Percentiles rank a stretch among this genome's conserved stretches.
phyloP scores from a whole-genome alignment of 1,140 invertebrate species.

The Apis laboriosa region DNA sequence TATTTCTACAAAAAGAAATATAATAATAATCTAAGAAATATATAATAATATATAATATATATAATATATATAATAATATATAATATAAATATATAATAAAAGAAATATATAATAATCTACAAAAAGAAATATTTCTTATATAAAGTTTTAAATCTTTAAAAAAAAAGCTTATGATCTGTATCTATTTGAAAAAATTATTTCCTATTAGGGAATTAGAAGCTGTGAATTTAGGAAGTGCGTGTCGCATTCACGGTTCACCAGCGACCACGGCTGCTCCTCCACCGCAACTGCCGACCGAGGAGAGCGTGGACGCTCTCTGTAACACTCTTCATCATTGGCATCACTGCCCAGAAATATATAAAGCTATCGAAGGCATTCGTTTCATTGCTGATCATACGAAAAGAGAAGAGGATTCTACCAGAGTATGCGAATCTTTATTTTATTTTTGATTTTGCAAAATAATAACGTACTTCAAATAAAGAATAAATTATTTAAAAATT shows the following conservation, averaged over 20 bases:
- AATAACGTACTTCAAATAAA: neutral
- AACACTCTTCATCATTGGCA: constrained; percentile 86
- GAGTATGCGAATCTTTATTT: constrained; percentile 81
- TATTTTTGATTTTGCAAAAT: too few relatives aligned
- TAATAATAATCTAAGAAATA: too few relatives aligned
- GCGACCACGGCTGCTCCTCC: constrained; percentile 78
- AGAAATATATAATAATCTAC: too few relatives aligned
- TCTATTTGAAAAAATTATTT: neutral
- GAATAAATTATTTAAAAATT: neutral
- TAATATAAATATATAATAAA: too few relatives aligned
- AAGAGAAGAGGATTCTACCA: constrained; percentile 94
- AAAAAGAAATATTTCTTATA: neutral
- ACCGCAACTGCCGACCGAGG: constrained; percentile 73
- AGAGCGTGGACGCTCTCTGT: constrained; percentile 79
- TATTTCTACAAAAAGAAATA: neutral
- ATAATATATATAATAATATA: too few relatives aligned
- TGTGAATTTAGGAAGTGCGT: constrained; percentile 81
- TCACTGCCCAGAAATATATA: constrained; percentile 94
- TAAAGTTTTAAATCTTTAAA: neutral
- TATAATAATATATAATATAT: too few relatives aligned
- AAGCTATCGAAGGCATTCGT: constrained; percentile 94
- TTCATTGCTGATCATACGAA: constrained; percentile 97
- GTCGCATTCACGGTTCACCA: constrained; percentile 85
- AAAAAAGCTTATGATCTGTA: neutral
- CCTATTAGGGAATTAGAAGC: constrained; percentile 82